Conservation (phyloP, 2,113 vertebrate genomes). For the Notiomystis cincta region DNA sequence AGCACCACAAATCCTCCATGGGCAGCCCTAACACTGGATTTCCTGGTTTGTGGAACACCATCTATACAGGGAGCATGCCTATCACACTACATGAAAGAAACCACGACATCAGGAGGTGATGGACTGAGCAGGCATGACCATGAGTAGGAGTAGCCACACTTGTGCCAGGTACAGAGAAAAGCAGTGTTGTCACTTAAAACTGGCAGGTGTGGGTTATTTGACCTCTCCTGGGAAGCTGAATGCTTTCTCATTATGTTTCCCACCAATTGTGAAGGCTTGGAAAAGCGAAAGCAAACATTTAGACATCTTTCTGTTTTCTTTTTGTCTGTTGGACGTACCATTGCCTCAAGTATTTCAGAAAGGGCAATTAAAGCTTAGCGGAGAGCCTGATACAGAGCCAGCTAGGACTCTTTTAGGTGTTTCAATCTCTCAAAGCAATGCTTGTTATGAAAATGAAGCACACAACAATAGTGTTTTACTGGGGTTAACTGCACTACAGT, state of each 20-base stretch:
- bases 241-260: not conserved
- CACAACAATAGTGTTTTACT: not conserved
- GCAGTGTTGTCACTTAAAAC: not conserved
- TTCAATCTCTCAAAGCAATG: not conserved
- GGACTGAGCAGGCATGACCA: accelerated
- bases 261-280: not conserved
- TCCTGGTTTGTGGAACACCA: not conserved
- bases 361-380: not conserved
- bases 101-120: too few relatives aligned
- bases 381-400: not conserved
- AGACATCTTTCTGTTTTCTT: not conserved
- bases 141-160: not conserved
- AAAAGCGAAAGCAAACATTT: not conserved
- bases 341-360: not conserved
- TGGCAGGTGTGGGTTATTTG: not conserved
- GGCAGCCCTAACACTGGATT: not conserved
- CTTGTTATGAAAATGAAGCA: not conserved
- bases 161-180: not conserved
- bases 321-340: not conserved
- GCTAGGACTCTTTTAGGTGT: not conserved
- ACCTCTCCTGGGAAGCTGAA: not conserved
- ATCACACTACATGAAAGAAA: not conserved
- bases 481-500: not conserved
- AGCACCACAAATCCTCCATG: not conserved
- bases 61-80: not conserved